phyloP scores from a whole-genome alignment of 2,113 vertebrate species.

The Perca flavescens region DNA sequence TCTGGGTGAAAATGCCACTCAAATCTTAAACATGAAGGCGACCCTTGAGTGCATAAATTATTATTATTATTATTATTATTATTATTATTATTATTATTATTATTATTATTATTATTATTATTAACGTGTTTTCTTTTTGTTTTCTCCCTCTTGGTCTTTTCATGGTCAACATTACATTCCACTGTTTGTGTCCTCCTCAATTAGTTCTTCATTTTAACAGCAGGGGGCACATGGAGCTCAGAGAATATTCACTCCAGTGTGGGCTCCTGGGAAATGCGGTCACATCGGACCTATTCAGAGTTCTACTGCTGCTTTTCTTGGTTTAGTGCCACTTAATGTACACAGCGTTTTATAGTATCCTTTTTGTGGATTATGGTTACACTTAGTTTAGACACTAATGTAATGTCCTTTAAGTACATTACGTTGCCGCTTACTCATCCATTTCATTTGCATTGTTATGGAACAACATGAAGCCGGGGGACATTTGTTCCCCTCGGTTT shows the following conservation, averaged over 20 bases:
- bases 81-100: neutral
- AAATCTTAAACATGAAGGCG: neutral
- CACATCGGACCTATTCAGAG: too few species aligned
- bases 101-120: too few species aligned
- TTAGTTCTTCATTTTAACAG: conserved; percentile 45
- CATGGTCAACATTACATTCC: neutral
- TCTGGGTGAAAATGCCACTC: neutral
- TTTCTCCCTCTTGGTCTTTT: neutral
- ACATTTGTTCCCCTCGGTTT: too few species aligned
- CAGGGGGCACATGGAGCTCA: conserved; percentile 62
- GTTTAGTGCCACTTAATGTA: neutral
- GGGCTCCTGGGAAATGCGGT: conserved; percentile 5
- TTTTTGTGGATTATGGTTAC: too few species aligned
- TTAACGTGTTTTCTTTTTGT: neutral
- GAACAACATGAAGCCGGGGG: too few species aligned
- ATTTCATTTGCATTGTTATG: too few species aligned
- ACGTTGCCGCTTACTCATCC: too few species aligned
- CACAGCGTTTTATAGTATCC: neutral
- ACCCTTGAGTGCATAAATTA: neutral
- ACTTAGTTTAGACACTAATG: too few species aligned
- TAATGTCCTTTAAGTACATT: too few species aligned
- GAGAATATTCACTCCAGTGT: neutral
- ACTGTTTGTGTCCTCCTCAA: neutral
- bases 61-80: neutral
- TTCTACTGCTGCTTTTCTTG: neutral